Conservation (phyloP, 1,140 invertebrate genomes). For the Leptestheria dahalacensis region DNA sequence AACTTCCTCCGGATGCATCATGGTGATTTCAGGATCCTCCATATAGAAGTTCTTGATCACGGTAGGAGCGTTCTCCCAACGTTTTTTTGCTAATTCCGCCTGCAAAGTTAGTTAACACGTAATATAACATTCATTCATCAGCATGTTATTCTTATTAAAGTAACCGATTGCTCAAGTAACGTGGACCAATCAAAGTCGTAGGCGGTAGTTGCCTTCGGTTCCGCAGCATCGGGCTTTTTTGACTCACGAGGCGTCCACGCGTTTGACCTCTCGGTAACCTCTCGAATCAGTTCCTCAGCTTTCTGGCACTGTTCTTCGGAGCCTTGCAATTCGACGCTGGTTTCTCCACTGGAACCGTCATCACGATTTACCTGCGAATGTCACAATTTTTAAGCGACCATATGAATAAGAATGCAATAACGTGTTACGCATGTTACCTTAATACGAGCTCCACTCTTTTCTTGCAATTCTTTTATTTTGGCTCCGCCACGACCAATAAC, state of each 20-base stretch:
- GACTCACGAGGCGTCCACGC: no score
- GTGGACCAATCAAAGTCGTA: conserved; percentile 29
- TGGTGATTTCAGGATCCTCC: conserved; percentile 52
- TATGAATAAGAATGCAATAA: not conserved
- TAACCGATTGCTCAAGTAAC: conserved; percentile 23
- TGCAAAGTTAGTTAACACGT: conserved; percentile 22
- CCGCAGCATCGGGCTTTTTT: no score
- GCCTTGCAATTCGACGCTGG: conserved; percentile 31
- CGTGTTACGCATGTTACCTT: conserved; percentile 25
- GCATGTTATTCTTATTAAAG: not conserved
- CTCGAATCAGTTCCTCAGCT: conserved; percentile 2
- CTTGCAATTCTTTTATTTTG: conserved; percentile 56
- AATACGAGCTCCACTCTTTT: conserved; percentile 39
- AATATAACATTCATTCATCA: not conserved
- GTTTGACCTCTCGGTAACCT: no score
- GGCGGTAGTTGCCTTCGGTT: no score
- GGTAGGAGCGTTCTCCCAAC: conserved; percentile 43
- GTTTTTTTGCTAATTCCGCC: conserved; percentile 35
- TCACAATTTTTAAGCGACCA: no score
- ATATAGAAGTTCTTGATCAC: conserved; percentile 71
- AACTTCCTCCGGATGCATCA: conserved; percentile 45
- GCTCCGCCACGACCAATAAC: conserved; percentile 48
- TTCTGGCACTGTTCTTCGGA: conserved; percentile 29
- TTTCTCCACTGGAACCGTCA: conserved; percentile 7
- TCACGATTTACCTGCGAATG: conserved; percentile 9